These are phyloP conservation scores for Cerceris rybyensis DNA, from an alignment of 2,888 invertebrate genomes.

Conservation along the genomic window DNA sequence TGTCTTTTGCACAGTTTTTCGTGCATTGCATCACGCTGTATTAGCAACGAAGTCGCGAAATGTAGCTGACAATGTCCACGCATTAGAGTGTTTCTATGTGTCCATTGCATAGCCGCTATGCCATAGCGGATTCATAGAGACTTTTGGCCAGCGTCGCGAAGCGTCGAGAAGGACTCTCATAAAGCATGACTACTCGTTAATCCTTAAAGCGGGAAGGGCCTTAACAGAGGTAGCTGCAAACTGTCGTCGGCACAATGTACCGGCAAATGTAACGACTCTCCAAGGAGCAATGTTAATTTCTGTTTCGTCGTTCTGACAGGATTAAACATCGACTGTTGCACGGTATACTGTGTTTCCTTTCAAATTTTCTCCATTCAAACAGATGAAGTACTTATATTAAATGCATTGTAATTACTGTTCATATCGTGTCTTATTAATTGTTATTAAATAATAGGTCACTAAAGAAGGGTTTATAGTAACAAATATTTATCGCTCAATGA, in stretches of 20 bases:
- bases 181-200: slow-evolving; percentile 51
- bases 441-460: not conserved
- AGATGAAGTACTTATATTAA: no score
- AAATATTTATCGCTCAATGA: not conserved
- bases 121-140: slow-evolving; percentile 18
- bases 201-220: slow-evolving; percentile 53
- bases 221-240: slow-evolving; percentile 33
- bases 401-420: no score
- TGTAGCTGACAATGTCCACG: not conserved
- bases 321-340: slow-evolving; percentile 5
- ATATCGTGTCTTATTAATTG: no score
- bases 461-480: not conserved
- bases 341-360: not conserved
- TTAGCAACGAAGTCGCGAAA: no score
- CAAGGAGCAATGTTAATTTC: slow-evolving; percentile 39
- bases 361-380: not conserved
- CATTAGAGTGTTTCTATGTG: slow-evolving; percentile 8
- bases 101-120: not conserved
- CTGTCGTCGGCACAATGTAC: slow-evolving; percentile 46
- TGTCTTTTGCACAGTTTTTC: no score
- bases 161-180: slow-evolving; percentile 39
- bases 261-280: slow-evolving; percentile 37
- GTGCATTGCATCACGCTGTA: no score
- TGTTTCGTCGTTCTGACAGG: slow-evolving; percentile 31
- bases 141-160: slow-evolving; percentile 25